Conservation (phyloP, 1,140 invertebrate genomes). For the Drosophila prosaltans region DNA sequence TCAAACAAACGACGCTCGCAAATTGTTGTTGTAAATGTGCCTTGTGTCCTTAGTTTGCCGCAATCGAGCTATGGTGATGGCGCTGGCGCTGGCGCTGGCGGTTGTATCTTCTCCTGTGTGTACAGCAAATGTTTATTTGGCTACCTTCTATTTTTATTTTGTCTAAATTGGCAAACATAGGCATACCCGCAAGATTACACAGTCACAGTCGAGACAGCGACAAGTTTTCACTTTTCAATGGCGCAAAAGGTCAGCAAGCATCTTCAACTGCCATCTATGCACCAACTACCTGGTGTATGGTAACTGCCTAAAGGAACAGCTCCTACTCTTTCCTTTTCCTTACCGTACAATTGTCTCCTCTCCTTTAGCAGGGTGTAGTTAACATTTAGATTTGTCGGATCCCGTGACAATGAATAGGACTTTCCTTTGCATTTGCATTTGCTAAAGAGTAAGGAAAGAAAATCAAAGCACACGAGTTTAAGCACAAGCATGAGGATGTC, state of each 20-base stretch:
- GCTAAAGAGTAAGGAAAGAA: neutral
- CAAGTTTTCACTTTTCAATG: constrained; percentile 77
- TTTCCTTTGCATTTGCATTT: constrained; percentile 6
- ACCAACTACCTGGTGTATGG: constrained; percentile 16
- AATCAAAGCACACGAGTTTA: constrained; percentile 15
- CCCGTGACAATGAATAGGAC: neutral
- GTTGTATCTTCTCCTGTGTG: constrained; percentile 8
- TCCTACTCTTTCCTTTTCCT: neutral
- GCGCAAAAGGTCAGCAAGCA: constrained; percentile 62
- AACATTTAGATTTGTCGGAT: constrained; percentile 68
- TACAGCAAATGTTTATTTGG: constrained; percentile 37
- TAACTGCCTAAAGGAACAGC: constrained; percentile 43
- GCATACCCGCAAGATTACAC: constrained; percentile 33
- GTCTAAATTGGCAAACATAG: constrained; percentile 72
- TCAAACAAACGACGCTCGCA: constrained; percentile 49
- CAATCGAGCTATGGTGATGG: neutral
- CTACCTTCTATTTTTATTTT: constrained; percentile 36
- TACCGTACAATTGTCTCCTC: constrained; percentile 5
- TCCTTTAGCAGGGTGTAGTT: constrained; percentile 43
- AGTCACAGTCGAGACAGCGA: constrained; percentile 28
- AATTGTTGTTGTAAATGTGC: constrained; percentile 49
- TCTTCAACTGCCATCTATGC: constrained; percentile 39
- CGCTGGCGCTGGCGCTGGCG: neutral
- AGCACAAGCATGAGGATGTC: too few species aligned
- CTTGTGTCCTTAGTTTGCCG: neutral